These are phyloP conservation scores for Geotrupes spiniger DNA, from an alignment of 2,888 invertebrate genomes.

Conservation along the genomic window DNA sequence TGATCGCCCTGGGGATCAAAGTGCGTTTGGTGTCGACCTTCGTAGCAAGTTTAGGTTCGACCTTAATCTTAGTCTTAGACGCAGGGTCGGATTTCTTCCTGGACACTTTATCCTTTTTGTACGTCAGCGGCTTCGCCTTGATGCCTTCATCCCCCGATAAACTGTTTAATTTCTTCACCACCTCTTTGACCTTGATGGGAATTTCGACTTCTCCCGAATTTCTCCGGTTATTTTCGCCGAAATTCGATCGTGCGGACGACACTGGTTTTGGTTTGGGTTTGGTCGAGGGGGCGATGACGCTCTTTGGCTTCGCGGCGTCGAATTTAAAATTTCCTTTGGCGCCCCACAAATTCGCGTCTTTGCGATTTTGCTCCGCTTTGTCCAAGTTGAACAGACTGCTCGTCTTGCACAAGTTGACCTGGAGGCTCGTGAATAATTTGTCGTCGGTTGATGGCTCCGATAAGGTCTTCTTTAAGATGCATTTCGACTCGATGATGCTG, in stretches of 20 bases:
- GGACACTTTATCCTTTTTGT: background rate
- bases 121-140: background rate
- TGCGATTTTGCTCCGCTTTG: conserved; percentile 28
- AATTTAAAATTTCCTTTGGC: too few relatives aligned
- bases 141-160: background rate
- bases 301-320: too few relatives aligned
- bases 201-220: conserved; percentile 1
- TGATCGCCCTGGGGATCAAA: conserved; percentile 38
- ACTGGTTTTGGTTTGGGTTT: too few relatives aligned
- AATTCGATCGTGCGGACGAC: background rate
- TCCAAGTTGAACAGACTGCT: conserved; percentile 60
- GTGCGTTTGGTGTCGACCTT: conserved; percentile 14
- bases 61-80: background rate
- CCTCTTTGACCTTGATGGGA: conserved; percentile 38
- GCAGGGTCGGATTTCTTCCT: background rate
- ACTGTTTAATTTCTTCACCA: conserved; percentile 38
- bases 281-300: too few relatives aligned
- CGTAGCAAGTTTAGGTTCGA: conserved; percentile 15
- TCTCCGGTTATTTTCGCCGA: background rate
- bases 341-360: too few relatives aligned
- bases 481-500: conserved; percentile 67
- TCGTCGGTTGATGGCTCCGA: conserved; percentile 32
- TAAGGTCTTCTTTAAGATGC: conserved; percentile 59
- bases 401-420: conserved; percentile 37
- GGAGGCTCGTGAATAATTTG: conserved; percentile 8